phyloP scores from a whole-genome alignment of 2,113 vertebrate genomes.

The Crotalus tigris region DNA sequence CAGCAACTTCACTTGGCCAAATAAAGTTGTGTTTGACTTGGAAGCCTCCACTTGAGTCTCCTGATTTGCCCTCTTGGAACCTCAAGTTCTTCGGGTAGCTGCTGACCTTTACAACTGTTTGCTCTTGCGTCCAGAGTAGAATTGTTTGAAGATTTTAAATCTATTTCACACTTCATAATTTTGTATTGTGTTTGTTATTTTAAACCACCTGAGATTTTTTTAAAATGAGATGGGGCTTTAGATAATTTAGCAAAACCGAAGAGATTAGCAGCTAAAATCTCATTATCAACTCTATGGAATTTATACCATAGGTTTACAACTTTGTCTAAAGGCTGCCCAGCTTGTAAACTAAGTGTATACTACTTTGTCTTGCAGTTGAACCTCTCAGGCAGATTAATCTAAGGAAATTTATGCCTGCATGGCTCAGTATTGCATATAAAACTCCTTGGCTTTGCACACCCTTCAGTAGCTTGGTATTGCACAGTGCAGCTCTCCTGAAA shows the following conservation, averaged over 20 bases:
- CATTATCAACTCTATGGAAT: constrained; percentile 9
- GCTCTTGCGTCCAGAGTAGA: constrained; percentile 16
- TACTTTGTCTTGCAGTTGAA: not conserved
- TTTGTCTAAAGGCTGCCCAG: not conserved
- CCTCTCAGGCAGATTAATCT: constrained; percentile 25
- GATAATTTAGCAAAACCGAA: constrained; percentile 22
- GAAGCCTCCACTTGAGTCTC: too few relatives aligned
- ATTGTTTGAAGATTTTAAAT: constrained; percentile 22
- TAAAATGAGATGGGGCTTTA: not conserved
- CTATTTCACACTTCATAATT: not conserved
- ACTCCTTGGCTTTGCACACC: not conserved
- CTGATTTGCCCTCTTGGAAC: too few relatives aligned
- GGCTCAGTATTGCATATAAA: constrained; percentile 1
- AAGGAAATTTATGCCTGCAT: not conserved
- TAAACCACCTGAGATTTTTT: not conserved
- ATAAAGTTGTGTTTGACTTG: too few relatives aligned
- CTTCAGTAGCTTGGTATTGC: not conserved
- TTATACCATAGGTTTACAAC: not conserved
- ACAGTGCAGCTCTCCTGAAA: constrained; percentile 37
- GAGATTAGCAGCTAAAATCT: constrained; percentile 25
- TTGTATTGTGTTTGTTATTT: not conserved
- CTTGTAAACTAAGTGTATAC: not conserved
- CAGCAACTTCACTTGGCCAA: too few relatives aligned
- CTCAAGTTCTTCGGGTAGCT: too few relatives aligned
- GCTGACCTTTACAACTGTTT: constrained; percentile 1